These are phyloP conservation scores for Zaprionus camerounensis DNA, from an alignment of 1,140 invertebrate species.

Conservation along the genomic window DNA sequence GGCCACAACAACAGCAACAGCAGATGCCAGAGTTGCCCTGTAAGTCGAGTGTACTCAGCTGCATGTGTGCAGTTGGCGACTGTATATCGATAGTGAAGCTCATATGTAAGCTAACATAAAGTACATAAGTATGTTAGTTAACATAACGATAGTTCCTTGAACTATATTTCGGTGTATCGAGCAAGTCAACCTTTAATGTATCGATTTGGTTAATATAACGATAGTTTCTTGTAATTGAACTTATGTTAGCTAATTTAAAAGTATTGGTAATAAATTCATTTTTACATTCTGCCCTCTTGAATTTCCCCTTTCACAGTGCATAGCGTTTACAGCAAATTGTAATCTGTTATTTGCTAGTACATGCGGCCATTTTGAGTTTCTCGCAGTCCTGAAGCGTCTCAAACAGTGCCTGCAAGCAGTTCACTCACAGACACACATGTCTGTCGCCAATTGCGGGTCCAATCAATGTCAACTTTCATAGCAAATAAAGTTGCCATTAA, in stretches of 20 bases:
- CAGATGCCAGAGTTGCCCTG: constrained; percentile 40
- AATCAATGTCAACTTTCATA: constrained; percentile 83
- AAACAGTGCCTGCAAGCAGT: background rate
- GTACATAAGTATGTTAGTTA: background rate
- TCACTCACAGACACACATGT: constrained; percentile 15
- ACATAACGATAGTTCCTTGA: background rate
- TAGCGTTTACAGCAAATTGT: background rate
- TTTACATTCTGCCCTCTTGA: background rate
- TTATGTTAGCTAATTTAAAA: no score
- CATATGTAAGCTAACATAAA: background rate
- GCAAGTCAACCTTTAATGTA: background rate
- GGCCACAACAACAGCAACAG: constrained; percentile 11
- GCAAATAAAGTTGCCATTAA: constrained; percentile 82
- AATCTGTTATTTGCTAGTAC: background rate
- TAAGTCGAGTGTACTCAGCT: background rate
- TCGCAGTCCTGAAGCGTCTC: background rate
- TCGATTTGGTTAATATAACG: background rate
- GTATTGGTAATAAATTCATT: background rate
- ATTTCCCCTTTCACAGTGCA: background rate
- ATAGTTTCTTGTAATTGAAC: no score
- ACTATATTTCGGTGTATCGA: background rate
- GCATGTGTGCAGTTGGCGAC: background rate
- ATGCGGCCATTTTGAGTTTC: background rate
- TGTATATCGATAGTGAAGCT: background rate
- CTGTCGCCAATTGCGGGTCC: constrained; percentile 72